These are phyloP conservation scores for Apotomis betuletana DNA, from an alignment of 2,888 invertebrate species.

Conservation along the genomic window DNA sequence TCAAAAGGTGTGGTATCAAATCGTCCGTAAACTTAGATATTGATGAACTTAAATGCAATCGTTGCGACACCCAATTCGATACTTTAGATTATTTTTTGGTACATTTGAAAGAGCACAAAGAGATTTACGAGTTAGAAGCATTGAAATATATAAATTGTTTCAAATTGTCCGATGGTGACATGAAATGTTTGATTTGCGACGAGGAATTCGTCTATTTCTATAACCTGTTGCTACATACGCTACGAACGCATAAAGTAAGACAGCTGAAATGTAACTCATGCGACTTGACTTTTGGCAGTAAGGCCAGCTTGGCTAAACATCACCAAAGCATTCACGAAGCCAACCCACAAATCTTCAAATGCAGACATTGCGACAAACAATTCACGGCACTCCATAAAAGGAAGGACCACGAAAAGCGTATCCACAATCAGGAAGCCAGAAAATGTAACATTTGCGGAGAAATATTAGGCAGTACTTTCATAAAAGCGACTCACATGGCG, in stretches of 20 bases:
- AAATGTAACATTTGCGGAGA: conserved; percentile 39
- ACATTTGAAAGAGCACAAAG: conserved; percentile 14
- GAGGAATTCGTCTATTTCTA: conserved; percentile 33
- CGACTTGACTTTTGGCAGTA: conserved; percentile 17
- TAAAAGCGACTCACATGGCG: conserved; percentile 29
- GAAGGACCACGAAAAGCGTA: conserved; percentile 34
- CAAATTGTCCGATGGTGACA: conserved; percentile 32
- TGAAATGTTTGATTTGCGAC: conserved; percentile 36
- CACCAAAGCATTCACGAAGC: conserved; percentile 28
- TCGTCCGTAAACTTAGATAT: conserved; percentile 25
- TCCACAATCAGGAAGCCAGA: conserved; percentile 26
- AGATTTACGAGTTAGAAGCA: conserved; percentile 1
- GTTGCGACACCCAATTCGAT: conserved; percentile 5
- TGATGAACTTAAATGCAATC: conserved; percentile 19
- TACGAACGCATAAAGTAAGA: conserved; percentile 37
- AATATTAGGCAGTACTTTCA: conserved; percentile 32
- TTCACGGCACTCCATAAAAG: conserved; percentile 25
- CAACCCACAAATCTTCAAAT: conserved; percentile 6
- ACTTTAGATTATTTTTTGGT: neutral
- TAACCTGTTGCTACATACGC: conserved; percentile 34
- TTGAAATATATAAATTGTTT: conserved; percentile 29
- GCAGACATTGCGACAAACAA: conserved; percentile 25
- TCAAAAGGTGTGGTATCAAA: conserved; percentile 1
- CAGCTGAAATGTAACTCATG: conserved; percentile 23
- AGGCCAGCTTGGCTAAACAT: conserved; percentile 11